Percentiles rank a stretch among this genome's conserved stretches.
Evolutionary conservation across 1,140 invertebrate genomes (phyloP).

Genomic region (Drosophila quadrilineata): DNA sequence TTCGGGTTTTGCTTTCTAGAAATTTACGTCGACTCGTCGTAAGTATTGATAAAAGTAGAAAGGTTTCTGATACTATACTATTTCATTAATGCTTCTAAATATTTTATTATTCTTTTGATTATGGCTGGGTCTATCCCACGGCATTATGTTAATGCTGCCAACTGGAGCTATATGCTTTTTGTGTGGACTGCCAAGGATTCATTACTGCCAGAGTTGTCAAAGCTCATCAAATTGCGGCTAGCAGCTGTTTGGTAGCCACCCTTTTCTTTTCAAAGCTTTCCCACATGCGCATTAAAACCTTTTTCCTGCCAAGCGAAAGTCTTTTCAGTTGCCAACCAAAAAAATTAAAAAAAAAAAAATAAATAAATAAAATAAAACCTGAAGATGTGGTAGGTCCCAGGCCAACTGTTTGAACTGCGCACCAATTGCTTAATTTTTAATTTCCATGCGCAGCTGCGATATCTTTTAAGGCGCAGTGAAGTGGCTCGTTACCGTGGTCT

Average conservation of each 20-base stretch:
- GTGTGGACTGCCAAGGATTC: not conserved
- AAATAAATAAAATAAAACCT: too few relatives aligned
- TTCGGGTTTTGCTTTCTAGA: not conserved
- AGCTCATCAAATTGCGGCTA: slow-evolving; percentile 37
- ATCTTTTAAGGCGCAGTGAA: slow-evolving; percentile 25
- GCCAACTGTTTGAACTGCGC: slow-evolving; percentile 28
- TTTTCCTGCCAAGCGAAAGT: slow-evolving; percentile 9
- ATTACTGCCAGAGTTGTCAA: slow-evolving; percentile 28
- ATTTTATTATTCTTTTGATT: not conserved
- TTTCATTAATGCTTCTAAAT: not conserved
- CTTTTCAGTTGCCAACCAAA: too few relatives aligned
- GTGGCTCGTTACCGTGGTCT: slow-evolving; percentile 10
- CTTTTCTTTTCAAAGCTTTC: slow-evolving; percentile 12
- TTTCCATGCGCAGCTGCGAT: slow-evolving; percentile 52
- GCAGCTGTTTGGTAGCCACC: slow-evolving; percentile 38
- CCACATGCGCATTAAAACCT: not conserved
- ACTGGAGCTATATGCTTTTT: not conserved
- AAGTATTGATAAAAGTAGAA: too few relatives aligned
- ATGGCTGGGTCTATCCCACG: too few relatives aligned
- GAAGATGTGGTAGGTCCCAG: slow-evolving; percentile 21
- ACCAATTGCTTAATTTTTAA: slow-evolving; percentile 43
- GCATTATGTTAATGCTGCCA: too few relatives aligned
- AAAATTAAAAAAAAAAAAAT: too few relatives aligned
- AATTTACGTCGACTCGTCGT: not conserved
- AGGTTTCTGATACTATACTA: too few relatives aligned